Base-by-base conservation (phyloP, 2,113 vertebrate genomes). In the Laterallus jamaicensis region DNA sequence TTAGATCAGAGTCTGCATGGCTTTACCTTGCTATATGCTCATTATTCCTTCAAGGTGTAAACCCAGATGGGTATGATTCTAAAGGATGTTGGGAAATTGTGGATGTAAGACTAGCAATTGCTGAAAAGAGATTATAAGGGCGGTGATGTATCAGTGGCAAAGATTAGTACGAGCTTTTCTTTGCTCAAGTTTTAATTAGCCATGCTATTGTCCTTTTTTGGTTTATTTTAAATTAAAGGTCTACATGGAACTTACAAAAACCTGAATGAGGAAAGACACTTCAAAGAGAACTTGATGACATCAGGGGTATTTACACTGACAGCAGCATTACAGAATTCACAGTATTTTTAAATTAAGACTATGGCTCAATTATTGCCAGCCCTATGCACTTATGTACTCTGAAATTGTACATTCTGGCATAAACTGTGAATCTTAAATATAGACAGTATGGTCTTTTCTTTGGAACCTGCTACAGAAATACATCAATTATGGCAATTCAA, bases 261-360 rank as follows among this genome's bases (percentile, higher is more conserved):
- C 21, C 55, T 40, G 50, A 92, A 68, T 44, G 28, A 59, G 25
- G 62, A 97, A 76, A 73, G 50, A 75, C 47, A 87, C 58, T 92
- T 93, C 59, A 93, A 81, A 96, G 63, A 85, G 55, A 82, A 59
- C 66, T 69, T 58, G 82, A 90, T 66, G 88, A 82, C 73, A 92
- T 76, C 50, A 93, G 49, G 70, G 74, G 70, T 86, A 93, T 90
- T 96, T 91, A 84, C 42, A 90, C 20, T 81, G 63, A 94, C 44
- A 91, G 49, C 6, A 93, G n/a, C 64, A 86, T 54, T 89, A 83
- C 50, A 63, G 93, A 88, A 81, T 70, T 76, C 50, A 60, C 40
- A 69, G 54, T 59, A 82, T 78, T 95, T 98, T 92, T 42, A 95
- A 94, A 84, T 95, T 91, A 96, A 93, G 60, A 66, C 91, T 71